Evolutionary conservation across 2,797 vertebrate genomes (phyloP).

Genomic region (Centropyge bicolor): DNA sequence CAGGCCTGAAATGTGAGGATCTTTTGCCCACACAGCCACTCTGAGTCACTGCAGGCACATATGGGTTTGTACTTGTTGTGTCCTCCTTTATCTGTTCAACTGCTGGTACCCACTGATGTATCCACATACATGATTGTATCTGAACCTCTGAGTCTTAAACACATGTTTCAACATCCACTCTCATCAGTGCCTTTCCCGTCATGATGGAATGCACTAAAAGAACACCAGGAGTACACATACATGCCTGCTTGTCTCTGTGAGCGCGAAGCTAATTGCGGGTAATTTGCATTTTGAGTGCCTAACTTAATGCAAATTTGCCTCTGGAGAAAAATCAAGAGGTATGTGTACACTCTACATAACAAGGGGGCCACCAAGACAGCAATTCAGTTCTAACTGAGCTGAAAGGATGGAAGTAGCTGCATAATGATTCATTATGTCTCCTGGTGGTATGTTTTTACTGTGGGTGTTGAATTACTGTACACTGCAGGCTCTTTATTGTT

Average conservation of each 20-base stretch:
- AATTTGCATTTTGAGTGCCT: slow-evolving; percentile 60
- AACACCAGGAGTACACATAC: slow-evolving; percentile 13
- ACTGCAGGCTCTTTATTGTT: slow-evolving; percentile 20
- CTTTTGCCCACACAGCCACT: slow-evolving; percentile 59
- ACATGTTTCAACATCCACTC: slow-evolving; percentile 21
- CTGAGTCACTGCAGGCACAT: slow-evolving; percentile 49
- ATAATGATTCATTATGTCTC: slow-evolving; percentile 43
- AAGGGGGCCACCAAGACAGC: slow-evolving; percentile 20
- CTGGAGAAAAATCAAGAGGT: slow-evolving; percentile 40
- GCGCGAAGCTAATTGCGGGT: slow-evolving; percentile 30
- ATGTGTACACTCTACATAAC: slow-evolving; percentile 44
- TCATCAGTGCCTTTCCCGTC: slow-evolving; percentile 4
- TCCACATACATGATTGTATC: neutral
- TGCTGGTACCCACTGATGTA: slow-evolving; percentile 1
- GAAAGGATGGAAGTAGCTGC: slow-evolving; percentile 25
- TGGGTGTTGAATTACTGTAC: slow-evolving; percentile 18
- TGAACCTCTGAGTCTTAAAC: neutral
- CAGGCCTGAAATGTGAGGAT: slow-evolving; percentile 61
- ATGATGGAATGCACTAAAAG: neutral
- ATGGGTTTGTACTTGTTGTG: slow-evolving; percentile 28
- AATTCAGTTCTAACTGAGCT: slow-evolving; percentile 21
- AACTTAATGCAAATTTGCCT: slow-evolving; percentile 45
- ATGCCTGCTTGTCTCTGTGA: slow-evolving; percentile 16
- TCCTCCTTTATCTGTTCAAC: slow-evolving; percentile 24
- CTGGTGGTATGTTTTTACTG: slow-evolving; percentile 22